These are phyloP conservation scores for Dendroctonus ponderosae DNA, from an alignment of 1,140 invertebrate genomes.

Conservation along the genomic window DNA sequence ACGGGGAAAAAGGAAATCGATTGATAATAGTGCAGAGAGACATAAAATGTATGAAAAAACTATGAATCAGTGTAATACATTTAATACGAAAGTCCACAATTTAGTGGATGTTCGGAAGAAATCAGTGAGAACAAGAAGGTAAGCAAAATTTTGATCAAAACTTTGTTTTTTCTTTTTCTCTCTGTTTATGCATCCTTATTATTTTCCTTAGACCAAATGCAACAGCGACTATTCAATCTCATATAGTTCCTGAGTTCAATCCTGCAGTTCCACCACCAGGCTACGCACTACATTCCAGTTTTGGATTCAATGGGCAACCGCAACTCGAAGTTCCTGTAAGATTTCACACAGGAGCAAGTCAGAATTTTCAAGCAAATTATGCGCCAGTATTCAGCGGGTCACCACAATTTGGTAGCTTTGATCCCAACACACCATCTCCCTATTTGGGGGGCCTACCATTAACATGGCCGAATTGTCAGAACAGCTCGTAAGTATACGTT, in stretches of 20 bases:
- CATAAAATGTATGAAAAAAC: slow-evolving; percentile 43
- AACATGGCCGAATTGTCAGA: too few species aligned
- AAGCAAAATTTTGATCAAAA: neutral
- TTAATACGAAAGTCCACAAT: slow-evolving; percentile 35
- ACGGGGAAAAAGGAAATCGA: slow-evolving; percentile 31
- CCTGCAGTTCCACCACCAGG: slow-evolving; percentile 34
- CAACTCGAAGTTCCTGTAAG: neutral
- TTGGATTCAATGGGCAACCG: neutral
- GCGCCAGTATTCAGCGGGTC: neutral
- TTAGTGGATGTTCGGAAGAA: slow-evolving; percentile 31
- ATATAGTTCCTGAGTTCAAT: slow-evolving; percentile 15
- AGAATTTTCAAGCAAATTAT: too few species aligned
- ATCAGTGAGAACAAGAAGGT: slow-evolving; percentile 16
- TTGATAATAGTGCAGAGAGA: slow-evolving; percentile 38
- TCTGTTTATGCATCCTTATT: neutral
- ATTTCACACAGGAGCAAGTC: too few species aligned
- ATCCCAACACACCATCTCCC: neutral
- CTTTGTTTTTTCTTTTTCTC: neutral
- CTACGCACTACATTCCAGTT: slow-evolving; percentile 7
- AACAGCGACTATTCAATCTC: neutral
- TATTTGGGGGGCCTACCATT: too few species aligned
- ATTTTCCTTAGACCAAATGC: slow-evolving; percentile 2
- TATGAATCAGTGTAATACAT: slow-evolving; percentile 46
- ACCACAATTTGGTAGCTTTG: neutral
- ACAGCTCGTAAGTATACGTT: too few species aligned